Conservation (phyloP, 2,797 vertebrate genomes). For the Neostethus bicornis region DNA sequence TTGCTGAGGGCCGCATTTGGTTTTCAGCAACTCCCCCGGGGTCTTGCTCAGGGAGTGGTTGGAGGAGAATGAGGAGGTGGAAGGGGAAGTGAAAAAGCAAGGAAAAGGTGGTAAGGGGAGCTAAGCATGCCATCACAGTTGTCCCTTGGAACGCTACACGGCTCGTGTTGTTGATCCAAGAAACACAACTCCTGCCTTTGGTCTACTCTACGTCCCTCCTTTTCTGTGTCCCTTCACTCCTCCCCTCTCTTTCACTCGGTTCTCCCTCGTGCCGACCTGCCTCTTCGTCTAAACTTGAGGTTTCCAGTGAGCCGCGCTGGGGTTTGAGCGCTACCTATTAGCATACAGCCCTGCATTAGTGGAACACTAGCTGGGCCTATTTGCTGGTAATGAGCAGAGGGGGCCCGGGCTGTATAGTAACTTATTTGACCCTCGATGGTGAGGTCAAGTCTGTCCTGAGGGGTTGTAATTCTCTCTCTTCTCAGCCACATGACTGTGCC, state of each 20-base stretch:
- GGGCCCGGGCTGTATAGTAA: conserved; percentile 46
- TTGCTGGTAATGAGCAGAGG: conserved; percentile 62
- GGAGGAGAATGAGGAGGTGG: conserved; percentile 6
- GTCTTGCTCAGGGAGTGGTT: conserved; percentile 38
- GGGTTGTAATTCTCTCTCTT: conserved; percentile 55
- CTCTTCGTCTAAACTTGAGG: conserved; percentile 28
- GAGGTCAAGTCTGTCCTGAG: conserved; percentile 68
- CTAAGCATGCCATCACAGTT: conserved; percentile 55
- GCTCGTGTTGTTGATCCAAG: conserved; percentile 65
- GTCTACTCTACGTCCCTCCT: conserved; percentile 32
- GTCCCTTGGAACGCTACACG: conserved; percentile 39
- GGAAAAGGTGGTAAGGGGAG: conserved; percentile 28
- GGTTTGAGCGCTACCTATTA: conserved; percentile 50
- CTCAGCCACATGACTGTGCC: conserved; percentile 44
- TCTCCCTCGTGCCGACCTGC: conserved; percentile 19
- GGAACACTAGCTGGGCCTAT: conserved; percentile 41
- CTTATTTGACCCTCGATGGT: conserved; percentile 59
- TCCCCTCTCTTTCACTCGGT: conserved; percentile 17
- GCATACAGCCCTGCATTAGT: conserved; percentile 49
- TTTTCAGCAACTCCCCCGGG: conserved; percentile 52
- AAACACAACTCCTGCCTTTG: conserved; percentile 60
- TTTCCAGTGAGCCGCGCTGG: conserved; percentile 42
- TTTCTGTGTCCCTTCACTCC: conserved; percentile 10
- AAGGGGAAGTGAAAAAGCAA: conserved; percentile 24
- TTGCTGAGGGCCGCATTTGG: conserved; percentile 61